A percentile compares a stretch with the other conserved stretches of the same genome.
Evolutionary conservation across 2,888 invertebrate genomes (phyloP).

Genomic region (Congeria kusceri): DNA sequence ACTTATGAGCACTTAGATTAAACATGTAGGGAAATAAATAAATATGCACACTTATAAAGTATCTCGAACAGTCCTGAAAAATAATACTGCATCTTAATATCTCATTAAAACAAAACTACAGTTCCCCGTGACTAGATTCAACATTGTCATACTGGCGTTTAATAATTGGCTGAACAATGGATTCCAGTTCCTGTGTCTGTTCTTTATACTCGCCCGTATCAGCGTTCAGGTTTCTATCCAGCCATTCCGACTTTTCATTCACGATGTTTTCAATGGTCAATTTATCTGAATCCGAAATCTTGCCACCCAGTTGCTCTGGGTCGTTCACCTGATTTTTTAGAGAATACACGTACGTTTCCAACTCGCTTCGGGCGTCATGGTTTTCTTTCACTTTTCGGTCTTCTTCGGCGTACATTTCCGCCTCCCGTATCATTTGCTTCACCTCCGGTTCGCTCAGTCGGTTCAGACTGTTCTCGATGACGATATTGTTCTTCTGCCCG

Average conservation of each 20-base stretch:
- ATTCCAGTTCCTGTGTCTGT: slow-evolving; percentile 96
- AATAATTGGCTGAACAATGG: slow-evolving; percentile 97
- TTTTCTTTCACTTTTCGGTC: slow-evolving; percentile 94
- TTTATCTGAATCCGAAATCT: slow-evolving; percentile 94
- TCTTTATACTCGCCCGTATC: slow-evolving; percentile 96
- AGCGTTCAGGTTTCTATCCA: slow-evolving; percentile 97
- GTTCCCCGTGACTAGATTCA: slow-evolving; percentile 37
- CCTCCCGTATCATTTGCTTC: slow-evolving; percentile 99
- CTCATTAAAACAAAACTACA: slow-evolving; percentile 26
- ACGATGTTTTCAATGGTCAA: slow-evolving; percentile 96
- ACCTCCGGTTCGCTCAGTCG: slow-evolving; percentile 98
- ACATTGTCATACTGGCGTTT: slow-evolving; percentile 96
- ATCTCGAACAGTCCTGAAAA: slow-evolving; percentile 21
- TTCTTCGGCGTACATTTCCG: slow-evolving; percentile 99
- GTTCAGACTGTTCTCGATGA: slow-evolving; percentile 99
- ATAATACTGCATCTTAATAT: slow-evolving; percentile 55
- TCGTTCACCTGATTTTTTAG: slow-evolving; percentile 98
- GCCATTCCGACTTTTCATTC: slow-evolving; percentile 98
- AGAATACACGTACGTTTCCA: slow-evolving; percentile 97
- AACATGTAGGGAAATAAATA: background rate
- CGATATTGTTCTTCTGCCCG: slow-evolving; percentile 99
- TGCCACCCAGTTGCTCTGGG: slow-evolving; percentile 98
- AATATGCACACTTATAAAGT: no score
- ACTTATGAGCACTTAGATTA: background rate
- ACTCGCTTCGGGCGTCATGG: slow-evolving; percentile 97